Conservation (phyloP, 92 coral and sea anemone genomes). For the Porites lobata region DNA sequence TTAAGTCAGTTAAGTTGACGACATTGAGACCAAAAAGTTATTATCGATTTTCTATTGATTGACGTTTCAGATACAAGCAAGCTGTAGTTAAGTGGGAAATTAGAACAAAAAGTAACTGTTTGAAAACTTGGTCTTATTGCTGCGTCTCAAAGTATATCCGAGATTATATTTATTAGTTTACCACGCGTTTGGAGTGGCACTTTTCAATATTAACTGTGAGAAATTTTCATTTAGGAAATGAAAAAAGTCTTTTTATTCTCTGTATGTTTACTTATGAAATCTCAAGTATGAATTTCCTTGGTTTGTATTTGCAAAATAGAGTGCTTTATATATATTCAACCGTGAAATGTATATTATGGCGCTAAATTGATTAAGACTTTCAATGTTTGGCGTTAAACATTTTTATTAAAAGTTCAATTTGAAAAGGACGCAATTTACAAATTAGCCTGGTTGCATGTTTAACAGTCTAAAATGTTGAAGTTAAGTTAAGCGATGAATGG, state of each 20-base stretch:
- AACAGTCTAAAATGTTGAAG: too few relatives aligned
- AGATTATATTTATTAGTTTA: not conserved
- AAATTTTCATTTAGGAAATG: slow-evolving; percentile 10
- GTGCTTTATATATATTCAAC: not conserved
- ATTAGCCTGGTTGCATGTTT: too few relatives aligned
- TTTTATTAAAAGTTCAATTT: too few relatives aligned
- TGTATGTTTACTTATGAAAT: not conserved
- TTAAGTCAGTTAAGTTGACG: too few relatives aligned
- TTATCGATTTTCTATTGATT: not conserved
- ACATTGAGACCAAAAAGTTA: not conserved
- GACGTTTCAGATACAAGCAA: not conserved
- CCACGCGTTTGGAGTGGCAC: not conserved
- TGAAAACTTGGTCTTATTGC: not conserved
- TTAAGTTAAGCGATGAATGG: too few relatives aligned
- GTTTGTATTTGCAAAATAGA: not conserved
- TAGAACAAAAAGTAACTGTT: not conserved
- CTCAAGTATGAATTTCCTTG: slow-evolving; percentile 7
- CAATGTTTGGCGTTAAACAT: not conserved
- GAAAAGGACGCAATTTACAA: too few relatives aligned
- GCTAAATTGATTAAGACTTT: not conserved
- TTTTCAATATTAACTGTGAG: not conserved
- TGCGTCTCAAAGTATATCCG: too few relatives aligned
- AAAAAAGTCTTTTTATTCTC: slow-evolving; percentile 1
- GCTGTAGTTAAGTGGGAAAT: not conserved
- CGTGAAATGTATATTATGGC: not conserved